Conservation (phyloP, 2,797 vertebrate species). For the Rhadinocentrus ornatus region DNA sequence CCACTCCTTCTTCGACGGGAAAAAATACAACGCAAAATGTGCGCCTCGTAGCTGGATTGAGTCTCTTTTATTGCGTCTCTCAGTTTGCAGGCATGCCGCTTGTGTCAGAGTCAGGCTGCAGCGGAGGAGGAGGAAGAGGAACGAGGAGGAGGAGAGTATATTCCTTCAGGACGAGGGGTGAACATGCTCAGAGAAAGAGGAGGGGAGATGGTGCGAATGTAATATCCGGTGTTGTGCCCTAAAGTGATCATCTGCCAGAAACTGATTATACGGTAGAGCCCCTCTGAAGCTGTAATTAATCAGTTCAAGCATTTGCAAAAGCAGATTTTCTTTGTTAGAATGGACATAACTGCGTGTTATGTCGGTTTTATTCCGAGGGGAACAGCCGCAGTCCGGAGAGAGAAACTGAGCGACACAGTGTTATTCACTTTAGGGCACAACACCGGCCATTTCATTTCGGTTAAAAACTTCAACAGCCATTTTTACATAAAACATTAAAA, state of each 20-base stretch:
- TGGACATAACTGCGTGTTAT: no score
- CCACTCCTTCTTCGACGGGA: slow-evolving; percentile 18
- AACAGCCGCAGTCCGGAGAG: no score
- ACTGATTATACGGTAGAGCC: no score
- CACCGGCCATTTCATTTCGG: neutral
- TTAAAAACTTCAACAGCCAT: slow-evolving; percentile 5
- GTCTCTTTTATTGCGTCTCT: slow-evolving; percentile 39
- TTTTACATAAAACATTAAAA: neutral
- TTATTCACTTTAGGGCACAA: no score
- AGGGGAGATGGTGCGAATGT: slow-evolving; percentile 26
- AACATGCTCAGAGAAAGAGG: slow-evolving; percentile 62
- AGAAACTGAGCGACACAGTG: no score
- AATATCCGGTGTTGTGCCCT: no score
- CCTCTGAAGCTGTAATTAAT: no score
- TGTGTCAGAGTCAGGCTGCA: slow-evolving; percentile 70
- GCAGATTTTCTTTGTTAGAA: no score
- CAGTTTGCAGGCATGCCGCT: slow-evolving; percentile 73
- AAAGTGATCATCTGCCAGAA: no score
- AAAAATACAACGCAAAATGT: slow-evolving; percentile 52
- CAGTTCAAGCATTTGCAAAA: no score
- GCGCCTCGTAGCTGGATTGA: slow-evolving; percentile 22
- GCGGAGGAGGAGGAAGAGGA: slow-evolving; percentile 32
- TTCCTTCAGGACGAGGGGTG: slow-evolving; percentile 76
- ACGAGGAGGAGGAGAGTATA: slow-evolving; percentile 57
- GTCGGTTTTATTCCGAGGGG: no score